Base-by-base conservation (phyloP, 2,888 invertebrate genomes). In the Onthophagus sagittarius region DNA sequence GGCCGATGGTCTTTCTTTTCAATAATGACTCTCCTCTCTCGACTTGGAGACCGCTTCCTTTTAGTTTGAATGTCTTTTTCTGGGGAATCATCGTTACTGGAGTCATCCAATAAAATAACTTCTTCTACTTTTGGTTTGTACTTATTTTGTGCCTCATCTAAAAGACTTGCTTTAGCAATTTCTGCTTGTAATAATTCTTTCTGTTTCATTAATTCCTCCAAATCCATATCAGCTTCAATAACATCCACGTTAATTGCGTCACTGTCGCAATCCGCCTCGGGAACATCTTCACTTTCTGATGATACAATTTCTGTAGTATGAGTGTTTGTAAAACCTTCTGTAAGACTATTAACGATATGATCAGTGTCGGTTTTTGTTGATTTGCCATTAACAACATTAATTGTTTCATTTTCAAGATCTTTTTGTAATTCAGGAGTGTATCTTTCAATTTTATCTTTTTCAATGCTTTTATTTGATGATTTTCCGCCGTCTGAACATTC, bases 181-280 rank as follows among this genome's bases (percentile, higher is more conserved):
- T 94, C 94, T 62, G 94, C 94, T 85, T 95, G 95, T 65, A 95
- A 86, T 64, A 92, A 80, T 80, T 94, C 95, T 86, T 96, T 96
- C 83, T 96, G 95, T 80, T 92, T 92, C 95, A 96, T 96, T 73
- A 96, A 86, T 78, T 96, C 96, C 81, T 96, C 96, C 32, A 96
- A 85, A 83, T 96, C 95, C 79, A 95, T 90, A 80, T 95, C 95
- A 77, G 95, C 95, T 83, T 95, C 95, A 73, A 94, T 92, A 73
- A 93, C 89, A 6, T 89, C 89, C 73, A 94, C 89, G 77, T 90
- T 88, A 33, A 89, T 88, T 78, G 93, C 93, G 33, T 92, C 91
- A 81, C 92, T 92, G 13, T 89, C 90, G 78, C 90, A 90, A 81
- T 92, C 92, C 71, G 88, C 88, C 79, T 89, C 89, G 70, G 89